These are phyloP conservation scores for Germaria angustata DNA, from an alignment of 2,888 invertebrate species.

Conservation along the genomic window DNA sequence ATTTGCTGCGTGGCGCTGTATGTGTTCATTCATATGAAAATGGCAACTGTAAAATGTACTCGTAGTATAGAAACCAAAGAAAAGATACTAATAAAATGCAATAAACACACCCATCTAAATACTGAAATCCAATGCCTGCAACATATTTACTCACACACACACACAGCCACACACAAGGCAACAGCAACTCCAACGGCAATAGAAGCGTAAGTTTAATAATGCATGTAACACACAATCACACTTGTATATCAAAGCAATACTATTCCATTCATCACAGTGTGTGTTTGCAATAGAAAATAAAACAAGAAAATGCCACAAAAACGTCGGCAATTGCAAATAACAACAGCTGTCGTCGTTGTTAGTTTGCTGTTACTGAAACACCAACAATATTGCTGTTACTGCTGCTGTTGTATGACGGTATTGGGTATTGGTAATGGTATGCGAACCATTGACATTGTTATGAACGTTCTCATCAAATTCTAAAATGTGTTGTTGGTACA, in stretches of 20 bases:
- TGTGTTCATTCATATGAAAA: slow-evolving; percentile 38
- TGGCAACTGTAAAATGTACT: slow-evolving; percentile 29
- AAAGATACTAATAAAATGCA: slow-evolving; percentile 66
- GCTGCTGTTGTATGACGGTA: slow-evolving; percentile 25
- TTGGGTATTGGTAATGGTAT: slow-evolving; percentile 41
- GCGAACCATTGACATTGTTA: slow-evolving; percentile 63
- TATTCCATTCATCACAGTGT: neutral
- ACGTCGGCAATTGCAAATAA: slow-evolving; percentile 57
- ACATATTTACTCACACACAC: slow-evolving; percentile 2
- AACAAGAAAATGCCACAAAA: slow-evolving; percentile 50
- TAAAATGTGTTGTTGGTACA: slow-evolving; percentile 41
- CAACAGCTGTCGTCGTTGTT: slow-evolving; percentile 57
- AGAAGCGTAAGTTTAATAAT: slow-evolving; percentile 12
- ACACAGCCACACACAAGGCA: neutral
- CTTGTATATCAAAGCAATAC: neutral
- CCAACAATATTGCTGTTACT: slow-evolving; percentile 44
- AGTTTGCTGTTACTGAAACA: slow-evolving; percentile 44
- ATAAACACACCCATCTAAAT: slow-evolving; percentile 63
- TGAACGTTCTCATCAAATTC: slow-evolving; percentile 61
- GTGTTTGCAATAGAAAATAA: slow-evolving; percentile 11
- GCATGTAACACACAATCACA: neutral
- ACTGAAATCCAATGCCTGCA: slow-evolving; percentile 29
- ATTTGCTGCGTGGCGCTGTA: neutral
- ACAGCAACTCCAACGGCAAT: neutral
- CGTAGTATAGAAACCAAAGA: slow-evolving; percentile 42